Base-by-base conservation (phyloP, 2,888 invertebrate species). In the Melieria omissa region DNA sequence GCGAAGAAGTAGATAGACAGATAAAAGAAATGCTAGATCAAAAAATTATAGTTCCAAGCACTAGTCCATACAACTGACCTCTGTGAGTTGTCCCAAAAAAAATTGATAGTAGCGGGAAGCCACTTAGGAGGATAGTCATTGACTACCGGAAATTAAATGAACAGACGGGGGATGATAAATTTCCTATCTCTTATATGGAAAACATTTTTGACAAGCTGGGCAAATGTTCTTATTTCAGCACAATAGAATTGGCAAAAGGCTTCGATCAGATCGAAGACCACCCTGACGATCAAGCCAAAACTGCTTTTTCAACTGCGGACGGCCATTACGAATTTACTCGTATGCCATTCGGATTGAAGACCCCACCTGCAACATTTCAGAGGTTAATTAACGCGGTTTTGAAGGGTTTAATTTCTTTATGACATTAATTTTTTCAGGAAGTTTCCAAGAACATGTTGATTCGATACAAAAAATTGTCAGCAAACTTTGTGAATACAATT, bases 391-490 rank as follows among this genome's bases (percentile, higher is more conserved):
- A 65, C 44, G 44, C 41, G 14, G 44, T 65, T 44, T 54, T 65
- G 14, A 14, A 52, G 41, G 55, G 44, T 1, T 49, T 42, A 10
- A 55, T 65, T 14, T 29, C 42, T 54, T 14, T n/a, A 65, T 8
- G 54, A 45, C 6, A 65, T 54, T 65, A 44, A 42, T 65, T 42
- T 65, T 55, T 7, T 42, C 44, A 5, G 44, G 44, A 4, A 44
- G 44, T 8, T 54, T 55, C 16, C 42, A 44, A n/a, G 55, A 65
- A 14, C 55, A 55, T 47, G 29, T 77, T 8, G 47, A 71, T 63
- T 75, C 71, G 10, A 70, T 80, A 69, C 70, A 75, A 58, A 67
- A 63, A 75, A 79, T 42, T 45, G 57, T 62, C 41, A 66, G 57
- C 14, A 65, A 45, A 14, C 52, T 65, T 29, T 16, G 65, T n/a